Evolutionary conservation across 2,888 invertebrate genomes (phyloP).

Genomic region (Deilephila porcellus): DNA sequence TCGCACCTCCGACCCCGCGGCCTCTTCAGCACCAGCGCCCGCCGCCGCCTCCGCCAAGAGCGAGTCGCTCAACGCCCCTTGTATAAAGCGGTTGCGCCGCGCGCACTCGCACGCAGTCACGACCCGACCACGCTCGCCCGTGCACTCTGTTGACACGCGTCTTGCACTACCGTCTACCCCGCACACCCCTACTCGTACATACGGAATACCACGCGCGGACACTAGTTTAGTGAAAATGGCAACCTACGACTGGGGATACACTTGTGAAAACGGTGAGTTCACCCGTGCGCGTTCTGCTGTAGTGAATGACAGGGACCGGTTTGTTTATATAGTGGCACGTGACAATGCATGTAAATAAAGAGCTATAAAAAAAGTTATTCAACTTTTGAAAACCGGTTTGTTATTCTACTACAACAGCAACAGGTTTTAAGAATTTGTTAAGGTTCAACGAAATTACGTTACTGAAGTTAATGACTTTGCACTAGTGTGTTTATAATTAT

Average conservation of each 20-base stretch:
- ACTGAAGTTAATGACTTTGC: neutral
- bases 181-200: constrained; percentile 39
- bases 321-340: constrained; percentile 82
- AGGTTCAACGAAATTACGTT: neutral
- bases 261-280: constrained; percentile 84
- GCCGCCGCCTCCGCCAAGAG: constrained; percentile 54
- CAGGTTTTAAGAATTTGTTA: constrained; percentile 18
- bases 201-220: constrained; percentile 45
- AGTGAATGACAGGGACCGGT: constrained; percentile 67
- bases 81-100: constrained; percentile 73
- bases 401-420: constrained; percentile 17
- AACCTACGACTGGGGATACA: constrained; percentile 85
- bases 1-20: constrained; percentile 40
- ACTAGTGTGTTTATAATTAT: too few species aligned
- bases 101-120: constrained; percentile 77
- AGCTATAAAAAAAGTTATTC: constrained; percentile 22
- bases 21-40: constrained; percentile 50
- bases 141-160: constrained; percentile 70
- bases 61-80: constrained; percentile 54
- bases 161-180: constrained; percentile 49
- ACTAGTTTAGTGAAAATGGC: constrained; percentile 68
- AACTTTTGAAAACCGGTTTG: constrained; percentile 23
- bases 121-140: constrained; percentile 71
- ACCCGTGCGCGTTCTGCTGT: constrained; percentile 46
- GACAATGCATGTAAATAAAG: constrained; percentile 48